Percentiles rank a stretch among this genome's conserved stretches.
Evolutionary conservation across 2,888 invertebrate species (phyloP).

Genomic region (Lepetodrilus schrolli): DNA sequence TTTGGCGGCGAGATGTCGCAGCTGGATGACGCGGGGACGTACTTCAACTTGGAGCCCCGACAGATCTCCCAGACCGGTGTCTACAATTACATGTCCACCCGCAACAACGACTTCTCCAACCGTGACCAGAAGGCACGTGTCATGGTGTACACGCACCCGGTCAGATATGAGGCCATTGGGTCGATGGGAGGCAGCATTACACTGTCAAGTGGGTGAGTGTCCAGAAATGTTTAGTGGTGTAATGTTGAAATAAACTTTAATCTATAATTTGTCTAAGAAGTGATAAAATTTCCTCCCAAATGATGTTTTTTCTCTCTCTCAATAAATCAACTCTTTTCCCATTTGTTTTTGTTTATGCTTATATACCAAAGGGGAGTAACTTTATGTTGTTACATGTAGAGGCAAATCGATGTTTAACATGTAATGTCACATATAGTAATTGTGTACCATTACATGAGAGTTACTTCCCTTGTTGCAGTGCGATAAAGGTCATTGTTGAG

Average conservation of each 20-base stretch:
- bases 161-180: slow-evolving; percentile 58
- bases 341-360: no score
- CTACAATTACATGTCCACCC: slow-evolving; percentile 72
- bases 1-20: slow-evolving; percentile 67
- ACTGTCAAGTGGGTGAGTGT: slow-evolving; percentile 42
- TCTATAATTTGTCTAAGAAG: no score
- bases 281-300: no score
- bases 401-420: slow-evolving; percentile 35
- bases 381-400: no score
- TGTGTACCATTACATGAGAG: background rate
- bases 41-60: slow-evolving; percentile 72
- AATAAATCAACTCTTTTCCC: no score
- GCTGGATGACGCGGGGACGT: slow-evolving; percentile 73
- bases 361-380: no score
- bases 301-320: no score
- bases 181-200: slow-evolving; percentile 66
- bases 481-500: slow-evolving; percentile 54
- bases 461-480: slow-evolving; percentile 42
- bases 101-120: slow-evolving; percentile 75
- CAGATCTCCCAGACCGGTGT: slow-evolving; percentile 59
- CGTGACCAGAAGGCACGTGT: slow-evolving; percentile 74
- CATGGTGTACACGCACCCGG: slow-evolving; percentile 47
- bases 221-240: background rate
- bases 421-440: background rate
- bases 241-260: no score